Percentiles rank a stretch among this genome's conserved stretches.
Conservation (phyloP, 2,113 vertebrate genomes). For the Columba livia region DNA sequence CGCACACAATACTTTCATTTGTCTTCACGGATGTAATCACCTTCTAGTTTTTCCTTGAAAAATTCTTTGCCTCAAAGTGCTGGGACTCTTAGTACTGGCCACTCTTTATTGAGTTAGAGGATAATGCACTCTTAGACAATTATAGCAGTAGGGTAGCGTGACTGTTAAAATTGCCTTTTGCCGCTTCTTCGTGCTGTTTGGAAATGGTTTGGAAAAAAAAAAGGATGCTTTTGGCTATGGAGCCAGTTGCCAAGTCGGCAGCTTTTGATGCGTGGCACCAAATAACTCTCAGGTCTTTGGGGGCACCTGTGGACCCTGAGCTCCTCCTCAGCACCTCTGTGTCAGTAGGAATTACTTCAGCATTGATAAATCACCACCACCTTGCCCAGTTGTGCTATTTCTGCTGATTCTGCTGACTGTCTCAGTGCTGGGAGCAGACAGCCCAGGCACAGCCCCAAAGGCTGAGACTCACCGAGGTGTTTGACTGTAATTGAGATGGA, state of each 20-base stretch:
- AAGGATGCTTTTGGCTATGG: background rate
- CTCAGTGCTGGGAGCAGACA: background rate
- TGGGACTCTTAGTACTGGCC: background rate
- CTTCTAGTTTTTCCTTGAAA: background rate
- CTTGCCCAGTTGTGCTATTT: slow-evolving; percentile 43
- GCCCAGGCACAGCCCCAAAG: slow-evolving; percentile 36
- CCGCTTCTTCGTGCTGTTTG: background rate
- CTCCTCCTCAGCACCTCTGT: background rate
- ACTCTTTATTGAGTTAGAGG: background rate
- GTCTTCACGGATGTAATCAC: background rate
- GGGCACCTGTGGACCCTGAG: slow-evolving; percentile 31
- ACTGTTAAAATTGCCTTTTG: background rate
- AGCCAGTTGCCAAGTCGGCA: background rate
- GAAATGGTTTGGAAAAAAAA: background rate
- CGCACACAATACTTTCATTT: background rate
- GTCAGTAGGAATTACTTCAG: slow-evolving; percentile 52
- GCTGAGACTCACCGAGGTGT: background rate
- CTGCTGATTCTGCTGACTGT: slow-evolving; percentile 40
- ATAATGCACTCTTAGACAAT: background rate
- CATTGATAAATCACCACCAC: slow-evolving; percentile 37
- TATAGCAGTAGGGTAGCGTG: background rate
- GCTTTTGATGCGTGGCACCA: background rate
- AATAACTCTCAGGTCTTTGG: slow-evolving; percentile 7
- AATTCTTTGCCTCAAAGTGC: background rate
- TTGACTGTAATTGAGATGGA: slow-evolving; percentile 60